Conservation (phyloP, 2,797 vertebrate genomes). For the Phalanger gymnotis region DNA sequence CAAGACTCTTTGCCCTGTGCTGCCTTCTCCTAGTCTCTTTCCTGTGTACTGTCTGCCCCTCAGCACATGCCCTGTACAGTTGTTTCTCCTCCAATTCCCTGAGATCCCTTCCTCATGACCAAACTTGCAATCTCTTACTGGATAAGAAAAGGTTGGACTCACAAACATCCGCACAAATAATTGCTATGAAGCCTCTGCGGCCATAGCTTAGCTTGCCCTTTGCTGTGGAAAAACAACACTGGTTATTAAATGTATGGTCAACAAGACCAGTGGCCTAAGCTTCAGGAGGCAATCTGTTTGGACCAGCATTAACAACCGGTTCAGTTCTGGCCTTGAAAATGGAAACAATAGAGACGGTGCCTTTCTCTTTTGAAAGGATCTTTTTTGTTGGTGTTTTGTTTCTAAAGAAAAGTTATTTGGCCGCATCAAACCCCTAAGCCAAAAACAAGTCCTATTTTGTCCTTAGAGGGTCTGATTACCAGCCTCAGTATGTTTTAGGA, state of each 20-base stretch:
- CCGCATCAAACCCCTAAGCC: constrained; percentile 48
- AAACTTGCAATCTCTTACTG: background rate
- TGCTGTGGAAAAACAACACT: background rate
- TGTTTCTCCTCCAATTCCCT: background rate
- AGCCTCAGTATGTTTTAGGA: constrained; percentile 64
- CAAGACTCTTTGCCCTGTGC: background rate
- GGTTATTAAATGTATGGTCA: background rate
- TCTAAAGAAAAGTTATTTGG: constrained; percentile 31
- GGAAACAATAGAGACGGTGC: constrained; percentile 15
- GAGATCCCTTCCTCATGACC: background rate
- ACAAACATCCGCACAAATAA: constrained; percentile 34
- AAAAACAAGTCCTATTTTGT: constrained; percentile 41
- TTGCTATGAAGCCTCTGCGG: background rate
- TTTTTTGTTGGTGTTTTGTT: constrained; percentile 47
- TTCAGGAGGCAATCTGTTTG: constrained; percentile 1
- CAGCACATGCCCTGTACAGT: background rate
- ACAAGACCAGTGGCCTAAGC: background rate
- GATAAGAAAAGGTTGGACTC: background rate
- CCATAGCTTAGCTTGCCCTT: background rate
- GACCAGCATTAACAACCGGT: background rate
- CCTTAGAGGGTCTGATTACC: constrained; percentile 25
- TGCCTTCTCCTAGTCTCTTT: rapidly evolving
- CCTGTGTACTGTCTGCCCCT: background rate
- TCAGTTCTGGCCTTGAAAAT: constrained; percentile 19
- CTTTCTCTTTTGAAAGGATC: constrained; percentile 39